These are phyloP conservation scores for Gallinago nigripennis DNA, from an alignment of 2,797 vertebrate species.

Conservation along the genomic window DNA sequence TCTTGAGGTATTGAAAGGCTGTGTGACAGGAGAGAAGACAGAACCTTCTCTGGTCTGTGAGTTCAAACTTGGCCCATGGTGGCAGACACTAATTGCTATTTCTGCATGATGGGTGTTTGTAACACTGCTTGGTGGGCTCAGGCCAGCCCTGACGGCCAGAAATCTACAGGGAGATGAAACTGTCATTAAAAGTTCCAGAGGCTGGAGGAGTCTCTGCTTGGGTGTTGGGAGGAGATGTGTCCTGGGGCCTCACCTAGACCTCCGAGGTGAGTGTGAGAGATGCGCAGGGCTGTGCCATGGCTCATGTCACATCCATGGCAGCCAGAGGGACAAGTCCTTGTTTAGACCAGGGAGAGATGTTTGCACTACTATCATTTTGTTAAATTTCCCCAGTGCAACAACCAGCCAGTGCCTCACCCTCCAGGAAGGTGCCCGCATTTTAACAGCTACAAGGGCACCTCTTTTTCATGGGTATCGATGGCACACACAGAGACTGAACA, in stretches of 20 bases:
- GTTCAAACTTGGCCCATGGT: background rate
- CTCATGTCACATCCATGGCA: fast-evolving
- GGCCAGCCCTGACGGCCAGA: fast-evolving
- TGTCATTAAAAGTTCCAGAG: background rate
- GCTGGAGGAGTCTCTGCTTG: background rate
- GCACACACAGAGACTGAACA: background rate
- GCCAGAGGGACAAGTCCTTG: background rate
- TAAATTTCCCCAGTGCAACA: background rate
- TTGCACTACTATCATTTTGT: background rate
- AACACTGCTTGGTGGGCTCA: background rate
- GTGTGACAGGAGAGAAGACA: background rate
- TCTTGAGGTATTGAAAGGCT: background rate
- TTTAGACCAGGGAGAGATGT: fast-evolving
- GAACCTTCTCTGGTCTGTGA: background rate
- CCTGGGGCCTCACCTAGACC: background rate
- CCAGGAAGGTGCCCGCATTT: background rate
- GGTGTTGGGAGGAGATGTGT: background rate
- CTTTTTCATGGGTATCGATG: background rate
- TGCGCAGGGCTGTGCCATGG: background rate
- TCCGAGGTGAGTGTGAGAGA: background rate
- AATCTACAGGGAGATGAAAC: background rate
- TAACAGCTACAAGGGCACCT: background rate
- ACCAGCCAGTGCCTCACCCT: background rate
- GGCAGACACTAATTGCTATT: background rate
- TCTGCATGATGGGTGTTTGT: background rate